Base-by-base conservation (phyloP, 2,797 vertebrate species). In the Sarcoramphus papa region DNA sequence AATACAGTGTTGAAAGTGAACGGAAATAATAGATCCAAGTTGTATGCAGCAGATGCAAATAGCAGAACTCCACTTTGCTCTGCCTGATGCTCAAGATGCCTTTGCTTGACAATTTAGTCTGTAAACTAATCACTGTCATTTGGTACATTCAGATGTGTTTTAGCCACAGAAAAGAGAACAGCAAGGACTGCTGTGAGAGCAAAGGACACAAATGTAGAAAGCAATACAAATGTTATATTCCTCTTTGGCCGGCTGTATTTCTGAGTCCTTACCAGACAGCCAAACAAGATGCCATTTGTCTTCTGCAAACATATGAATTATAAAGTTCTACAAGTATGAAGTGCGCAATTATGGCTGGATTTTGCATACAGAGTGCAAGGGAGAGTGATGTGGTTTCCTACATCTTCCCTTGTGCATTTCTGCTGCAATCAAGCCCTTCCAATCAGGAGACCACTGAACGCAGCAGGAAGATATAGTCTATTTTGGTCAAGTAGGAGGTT, bases 401-500 rank as follows among this genome's bases (percentile, higher is more conserved):
- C 1, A 3, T 13, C 45, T 83, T 86, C 43, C 22, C 45, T 80
- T 43, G n/a, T 60, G 60, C 27, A 10, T 78, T 95, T 74, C 53
- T 92, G 24, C 73, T 92, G 73, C 64, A 92, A 78, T 72, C 21
- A 57, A 68, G 50, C n/a, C 69, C 33, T 90, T 92, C 62, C 62
- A 72, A 9, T n/a, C 16, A 8, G 37, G 18, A 59, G 1, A 31
- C n/a, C 93, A 77, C 60, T 75, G 81, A 90, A 40, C 24, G 22
- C 75, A 90, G 56, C 50, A 70, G 93, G 91, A 97, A 95, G 75
- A 92, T 83, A 83, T 74, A 86, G 88, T 88, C 53, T 90, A 60
- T 96, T 96, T 89, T 93, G 89, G 45, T 92, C 76, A 96, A 86
- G 37, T 65, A 91, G 93, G 79, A 53, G 41, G 60, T 76, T 91